A percentile compares a stretch with the other conserved stretches of the same genome.
Evolutionary conservation across 2,113 vertebrate genomes (phyloP).

Genomic region (Macrotus californicus): DNA sequence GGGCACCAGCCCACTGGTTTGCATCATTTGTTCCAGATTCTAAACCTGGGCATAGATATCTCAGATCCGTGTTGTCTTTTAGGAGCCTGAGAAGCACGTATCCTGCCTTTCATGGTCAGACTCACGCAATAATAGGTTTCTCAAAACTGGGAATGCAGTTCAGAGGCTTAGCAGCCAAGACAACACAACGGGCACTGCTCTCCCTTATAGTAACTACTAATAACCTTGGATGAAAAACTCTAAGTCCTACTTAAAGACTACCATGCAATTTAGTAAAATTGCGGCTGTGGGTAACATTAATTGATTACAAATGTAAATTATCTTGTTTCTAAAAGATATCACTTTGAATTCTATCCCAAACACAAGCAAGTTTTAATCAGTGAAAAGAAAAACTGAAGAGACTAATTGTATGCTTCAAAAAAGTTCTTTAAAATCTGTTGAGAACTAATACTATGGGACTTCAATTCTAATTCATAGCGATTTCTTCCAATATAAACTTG

Average conservation of each 20-base stretch:
- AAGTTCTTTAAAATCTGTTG: background rate
- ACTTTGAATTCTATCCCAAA: slow-evolving; percentile 10
- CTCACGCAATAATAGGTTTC: background rate
- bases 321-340: background rate
- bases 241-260: background rate
- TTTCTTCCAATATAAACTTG: slow-evolving; percentile 55
- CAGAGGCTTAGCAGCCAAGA: background rate
- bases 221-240: background rate
- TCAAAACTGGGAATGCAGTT: background rate
- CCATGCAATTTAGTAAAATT: slow-evolving; percentile 39
- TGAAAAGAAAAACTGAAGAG: background rate
- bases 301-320: slow-evolving; percentile 43
- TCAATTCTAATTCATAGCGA: background rate
- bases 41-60: background rate
- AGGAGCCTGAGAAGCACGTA: background rate
- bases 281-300: background rate
- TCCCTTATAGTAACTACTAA: background rate
- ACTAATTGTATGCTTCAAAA: slow-evolving; percentile 3
- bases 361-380: slow-evolving; percentile 30
- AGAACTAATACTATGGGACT: background rate
- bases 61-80: background rate
- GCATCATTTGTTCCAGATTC: background rate
- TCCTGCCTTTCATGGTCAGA: background rate
- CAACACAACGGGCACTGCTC: background rate
- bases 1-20: background rate